These are phyloP conservation scores for Erynnis tages DNA, from an alignment of 2,888 invertebrate species.

Conservation along the genomic window DNA sequence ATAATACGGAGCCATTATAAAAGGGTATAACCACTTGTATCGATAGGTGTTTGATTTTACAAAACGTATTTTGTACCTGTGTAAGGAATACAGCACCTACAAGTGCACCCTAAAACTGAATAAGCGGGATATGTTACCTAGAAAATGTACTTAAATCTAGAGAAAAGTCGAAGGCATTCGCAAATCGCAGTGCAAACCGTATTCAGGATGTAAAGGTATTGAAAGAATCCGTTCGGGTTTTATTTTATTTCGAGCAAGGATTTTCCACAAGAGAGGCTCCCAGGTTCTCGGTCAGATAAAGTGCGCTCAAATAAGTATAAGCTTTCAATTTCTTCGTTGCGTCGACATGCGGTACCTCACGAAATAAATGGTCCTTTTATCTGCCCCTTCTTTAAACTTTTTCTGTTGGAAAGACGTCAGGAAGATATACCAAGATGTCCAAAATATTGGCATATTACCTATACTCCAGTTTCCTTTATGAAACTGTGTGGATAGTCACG, in stretches of 20 bases:
- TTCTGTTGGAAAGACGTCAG: too few species aligned
- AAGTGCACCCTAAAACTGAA: too few species aligned
- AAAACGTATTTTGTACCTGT: too few species aligned
- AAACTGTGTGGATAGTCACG: too few species aligned
- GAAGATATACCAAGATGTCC: too few species aligned
- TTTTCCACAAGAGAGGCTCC: constrained; percentile 59
- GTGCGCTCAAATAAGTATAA: constrained; percentile 77
- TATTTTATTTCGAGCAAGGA: constrained; percentile 66
- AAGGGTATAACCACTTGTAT: too few species aligned
- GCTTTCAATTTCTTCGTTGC: constrained; percentile 73
- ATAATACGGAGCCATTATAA: too few species aligned
- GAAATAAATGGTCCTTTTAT: constrained; percentile 53
- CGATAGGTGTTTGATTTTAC: too few species aligned
- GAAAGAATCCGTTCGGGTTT: constrained; percentile 57
- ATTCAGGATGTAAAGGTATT: constrained; percentile 52
- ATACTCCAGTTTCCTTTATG: too few species aligned
- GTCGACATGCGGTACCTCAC: constrained; percentile 54
- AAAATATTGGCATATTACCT: too few species aligned
- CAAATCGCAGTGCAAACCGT: constrained; percentile 51
- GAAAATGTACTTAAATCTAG: constrained; percentile 34
- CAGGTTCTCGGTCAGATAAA: constrained; percentile 68
- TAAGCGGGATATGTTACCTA: background rate
- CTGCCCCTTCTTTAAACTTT: constrained; percentile 44
- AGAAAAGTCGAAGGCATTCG: constrained; percentile 40
- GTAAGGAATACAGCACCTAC: too few species aligned